Evolutionary conservation across 2,888 invertebrate species (phyloP).

Genomic region (Amblyteles armatorius): DNA sequence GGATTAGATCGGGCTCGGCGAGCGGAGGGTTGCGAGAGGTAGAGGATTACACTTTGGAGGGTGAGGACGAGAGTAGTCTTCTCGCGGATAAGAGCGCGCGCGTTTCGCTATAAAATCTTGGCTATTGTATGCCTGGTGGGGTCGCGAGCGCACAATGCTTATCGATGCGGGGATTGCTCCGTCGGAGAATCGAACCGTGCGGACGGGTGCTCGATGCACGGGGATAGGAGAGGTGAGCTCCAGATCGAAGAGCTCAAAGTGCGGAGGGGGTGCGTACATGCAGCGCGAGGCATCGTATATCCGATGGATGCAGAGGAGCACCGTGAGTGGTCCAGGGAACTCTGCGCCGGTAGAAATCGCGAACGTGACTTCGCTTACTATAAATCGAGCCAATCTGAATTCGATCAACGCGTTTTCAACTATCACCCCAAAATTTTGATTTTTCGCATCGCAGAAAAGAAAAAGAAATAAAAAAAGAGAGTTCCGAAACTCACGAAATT

Average conservation of each 20-base stretch:
- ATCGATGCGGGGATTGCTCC: slow-evolving; percentile 75
- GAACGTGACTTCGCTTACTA: slow-evolving; percentile 12
- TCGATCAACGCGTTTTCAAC: not conserved
- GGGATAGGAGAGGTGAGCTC: slow-evolving; percentile 32
- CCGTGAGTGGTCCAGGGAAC: not conserved
- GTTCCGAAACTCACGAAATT: not conserved
- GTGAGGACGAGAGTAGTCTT: slow-evolving; percentile 57
- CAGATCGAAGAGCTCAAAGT: slow-evolving; percentile 52
- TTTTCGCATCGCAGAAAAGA: not conserved
- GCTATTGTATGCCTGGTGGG: slow-evolving; percentile 70
- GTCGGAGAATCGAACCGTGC: slow-evolving; percentile 67
- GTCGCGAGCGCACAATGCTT: slow-evolving; percentile 71
- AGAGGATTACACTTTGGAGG: slow-evolving; percentile 62
- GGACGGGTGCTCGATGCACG: slow-evolving; percentile 58
- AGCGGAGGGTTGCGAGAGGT: slow-evolving; percentile 21
- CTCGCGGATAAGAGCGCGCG: slow-evolving; percentile 63
- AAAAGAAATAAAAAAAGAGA: not conserved
- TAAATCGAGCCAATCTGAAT: not conserved
- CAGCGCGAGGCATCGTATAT: slow-evolving; percentile 62
- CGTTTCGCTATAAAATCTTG: slow-evolving; percentile 73
- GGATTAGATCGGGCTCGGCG: slow-evolving; percentile 72
- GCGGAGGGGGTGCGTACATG: slow-evolving; percentile 54
- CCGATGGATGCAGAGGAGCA: slow-evolving; percentile 56
- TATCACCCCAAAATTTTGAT: not conserved
- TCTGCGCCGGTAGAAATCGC: not conserved